Evolutionary conservation across 2,888 invertebrate species (phyloP), one percentile per base, ranked within the genome.

Genomic region (Nineta flava): DNA sequence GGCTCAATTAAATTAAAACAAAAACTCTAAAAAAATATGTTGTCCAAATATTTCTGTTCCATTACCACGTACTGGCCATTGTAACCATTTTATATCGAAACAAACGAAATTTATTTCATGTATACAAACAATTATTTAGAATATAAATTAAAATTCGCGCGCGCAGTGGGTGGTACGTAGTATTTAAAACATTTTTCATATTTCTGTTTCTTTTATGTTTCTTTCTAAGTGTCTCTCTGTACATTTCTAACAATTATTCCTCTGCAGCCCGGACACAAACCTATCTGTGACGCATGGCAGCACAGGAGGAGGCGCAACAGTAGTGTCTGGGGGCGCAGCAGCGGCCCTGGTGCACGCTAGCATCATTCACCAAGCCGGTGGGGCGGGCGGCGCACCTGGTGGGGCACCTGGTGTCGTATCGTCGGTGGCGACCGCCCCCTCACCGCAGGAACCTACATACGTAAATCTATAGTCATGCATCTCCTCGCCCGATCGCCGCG

Each of bases 401-500:
- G 56, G 70, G 71, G 54, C 67, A 71, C 59, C 69, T 64, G 63
- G 60, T 64, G 63, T 56, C 19, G 44, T 44, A 10, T 44, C 44
- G 7, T 67, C 71, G 57, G 71, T 72, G 57, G 66, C 69, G 55
- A 74, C 77, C 59, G 72, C 76, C 58, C 75, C 77, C 65, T 77
- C 79, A 59, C 82, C 83, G 55, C 88, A 87, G 73, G 87, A 88
- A 73, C 90, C 90, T 60, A 90, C 91, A 62, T 91, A 91, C 76
- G 91, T 90, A 71, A 90, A 90, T 81, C 87, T 90, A 77, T 86
- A 86, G 83, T 79, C 76, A 71, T 69, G 69, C 70, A 68, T 66
- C 60, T 59, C 62, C 54, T 56, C 58, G 67, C 58, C 65, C 45
- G 47, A 47, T 38, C 47, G 47, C 47, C 38, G 47, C 47, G 41